Percentiles rank a stretch among this genome's conserved stretches.
phyloP scores from a whole-genome alignment of 2,113 vertebrate genomes.

The Dunckerocampus dactyliophorus region DNA sequence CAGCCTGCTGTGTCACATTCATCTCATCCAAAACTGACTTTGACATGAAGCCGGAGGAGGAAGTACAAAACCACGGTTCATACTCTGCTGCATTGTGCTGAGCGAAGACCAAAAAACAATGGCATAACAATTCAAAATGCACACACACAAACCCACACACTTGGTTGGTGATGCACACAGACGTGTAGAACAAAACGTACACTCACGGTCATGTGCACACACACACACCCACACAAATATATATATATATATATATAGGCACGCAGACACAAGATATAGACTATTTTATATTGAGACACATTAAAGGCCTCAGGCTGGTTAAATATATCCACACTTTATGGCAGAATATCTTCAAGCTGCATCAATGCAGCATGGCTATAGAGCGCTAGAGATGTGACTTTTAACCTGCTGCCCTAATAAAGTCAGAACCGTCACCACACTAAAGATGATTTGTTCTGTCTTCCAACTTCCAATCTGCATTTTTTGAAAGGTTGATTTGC shows the following conservation, averaged over 20 bases:
- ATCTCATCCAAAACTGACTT: slow-evolving; percentile 54
- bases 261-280: slow-evolving; percentile 4
- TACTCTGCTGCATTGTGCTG: slow-evolving; percentile 31
- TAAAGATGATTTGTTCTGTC: too few species aligned
- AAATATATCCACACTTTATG: not conserved
- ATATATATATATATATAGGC: slow-evolving; percentile 2
- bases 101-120: slow-evolving; percentile 10
- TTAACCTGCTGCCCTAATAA: too few species aligned
- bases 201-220: not conserved
- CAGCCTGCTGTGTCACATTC: slow-evolving; percentile 47
- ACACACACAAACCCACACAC: slow-evolving; percentile 4
- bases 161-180: not conserved
- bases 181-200: not conserved
- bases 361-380: not conserved
- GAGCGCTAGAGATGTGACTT: not conserved
- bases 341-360: not conserved
- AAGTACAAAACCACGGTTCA: slow-evolving; percentile 39
- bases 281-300: slow-evolving; percentile 10
- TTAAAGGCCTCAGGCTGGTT: slow-evolving; percentile 30
- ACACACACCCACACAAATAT: not conserved
- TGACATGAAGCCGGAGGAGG: slow-evolving; percentile 53
- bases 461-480: too few species aligned
- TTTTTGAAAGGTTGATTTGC: too few species aligned
- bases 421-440: too few species aligned
- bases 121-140: slow-evolving; percentile 16